Evolutionary conservation across 2,888 invertebrate species (phyloP), one percentile per base, ranked within the genome.

Genomic region (Eupithecia exiguata): DNA sequence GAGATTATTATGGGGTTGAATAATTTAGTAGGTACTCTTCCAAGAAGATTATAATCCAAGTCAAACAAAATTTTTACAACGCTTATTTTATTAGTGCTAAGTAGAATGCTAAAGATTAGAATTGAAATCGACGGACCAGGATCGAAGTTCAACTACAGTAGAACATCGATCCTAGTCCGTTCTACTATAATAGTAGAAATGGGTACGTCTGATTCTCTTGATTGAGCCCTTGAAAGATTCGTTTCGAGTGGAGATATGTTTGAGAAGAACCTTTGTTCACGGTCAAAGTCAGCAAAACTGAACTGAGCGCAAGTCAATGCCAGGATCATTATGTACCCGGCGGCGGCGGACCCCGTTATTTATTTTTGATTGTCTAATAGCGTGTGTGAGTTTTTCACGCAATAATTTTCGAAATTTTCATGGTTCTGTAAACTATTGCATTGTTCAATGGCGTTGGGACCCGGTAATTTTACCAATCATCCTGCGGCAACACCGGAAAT

Each of bases 401-500:
- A 58, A 58, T 58, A 5, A 25, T 58, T 58, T 58, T 25, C 5
- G 25, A 25, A 25, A 25, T 58, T 58, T 58, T 58, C 58, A 58
- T 58, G 25, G 1, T 14, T 58, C 14, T 21, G 58, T 58, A 65
- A 65, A 65, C 5, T 65, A n/a, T 18, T 18, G n/a, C 38, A 65
- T 43, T 43, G 40, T 66, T 66, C 38, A 66, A 40, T 66, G 14
- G 66, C 38, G 12, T 40, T 40, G 40, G 25, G 25, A 43, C 25
- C 38, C 79, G 78, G 80, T 78, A 78, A 82, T 85, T 84, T 84
- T 77, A 80, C 77, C 81, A 84, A 86, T 85, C 78, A 81, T 74
- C 71, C 82, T 80, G 79, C 80, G 78, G 69, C 74, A 75, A 61
- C 76, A 80, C 79, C 87, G 87, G 86, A 86, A 83, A 83, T 71